Percentiles rank a stretch among this genome's conserved stretches.
Evolutionary conservation across 2,888 invertebrate species (phyloP).

Genomic region (Capitulum mitella): DNA sequence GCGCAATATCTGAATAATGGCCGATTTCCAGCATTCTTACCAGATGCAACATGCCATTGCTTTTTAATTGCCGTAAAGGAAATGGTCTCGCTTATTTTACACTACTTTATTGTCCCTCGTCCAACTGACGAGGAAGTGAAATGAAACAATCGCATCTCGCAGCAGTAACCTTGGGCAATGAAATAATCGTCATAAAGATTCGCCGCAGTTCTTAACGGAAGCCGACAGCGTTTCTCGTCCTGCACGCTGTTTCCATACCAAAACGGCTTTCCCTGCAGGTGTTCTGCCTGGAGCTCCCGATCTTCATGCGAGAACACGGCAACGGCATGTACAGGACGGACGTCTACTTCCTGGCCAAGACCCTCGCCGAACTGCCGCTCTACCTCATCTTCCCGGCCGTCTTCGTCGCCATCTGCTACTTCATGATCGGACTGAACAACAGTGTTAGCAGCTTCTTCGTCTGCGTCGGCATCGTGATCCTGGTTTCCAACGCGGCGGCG

Average conservation of each 20-base stretch:
- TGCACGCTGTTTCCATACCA: too few species aligned
- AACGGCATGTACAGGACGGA: conserved; percentile 86
- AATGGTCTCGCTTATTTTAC: too few species aligned
- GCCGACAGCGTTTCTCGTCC: too few species aligned
- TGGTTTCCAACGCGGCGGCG: conserved; percentile 81
- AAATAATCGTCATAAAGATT: too few species aligned
- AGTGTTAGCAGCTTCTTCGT: conserved; percentile 56
- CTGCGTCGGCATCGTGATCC: conserved; percentile 56
- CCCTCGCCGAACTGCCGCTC: conserved; percentile 78
- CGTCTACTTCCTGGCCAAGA: conserved; percentile 86
- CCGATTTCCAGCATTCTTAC: too few species aligned
- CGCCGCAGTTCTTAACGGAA: too few species aligned
- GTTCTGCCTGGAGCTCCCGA: conserved; percentile 79
- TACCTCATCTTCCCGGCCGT: conserved; percentile 74
- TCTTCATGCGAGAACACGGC: conserved; percentile 79
- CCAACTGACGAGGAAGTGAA: too few species aligned
- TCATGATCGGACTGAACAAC: conserved; percentile 75
- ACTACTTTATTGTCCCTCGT: too few species aligned
- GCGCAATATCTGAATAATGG: too few species aligned
- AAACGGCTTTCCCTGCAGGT: conserved; percentile 62
- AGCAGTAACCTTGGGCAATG: too few species aligned
- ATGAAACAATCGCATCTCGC: too few species aligned
- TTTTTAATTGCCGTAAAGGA: not conserved
- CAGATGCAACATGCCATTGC: too few species aligned
- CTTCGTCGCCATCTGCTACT: conserved; percentile 76